A percentile compares a stretch with the other conserved stretches of the same genome.
phyloP scores from a whole-genome alignment of 1,140 invertebrate species.

The Anagrus nilaparvatae region DNA sequence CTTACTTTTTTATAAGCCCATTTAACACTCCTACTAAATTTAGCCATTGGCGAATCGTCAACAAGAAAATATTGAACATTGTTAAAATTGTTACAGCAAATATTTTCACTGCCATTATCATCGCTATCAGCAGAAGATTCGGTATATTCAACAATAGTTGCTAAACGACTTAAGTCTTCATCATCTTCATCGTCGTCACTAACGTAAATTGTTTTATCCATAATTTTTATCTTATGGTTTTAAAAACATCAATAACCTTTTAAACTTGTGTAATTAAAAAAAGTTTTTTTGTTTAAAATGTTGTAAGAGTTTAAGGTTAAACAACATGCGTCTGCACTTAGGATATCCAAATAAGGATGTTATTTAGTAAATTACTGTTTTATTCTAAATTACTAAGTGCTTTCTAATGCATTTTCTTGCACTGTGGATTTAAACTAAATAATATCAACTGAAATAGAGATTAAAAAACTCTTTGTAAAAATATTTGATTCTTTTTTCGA shows the following conservation, averaged over 20 bases:
- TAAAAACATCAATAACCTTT: neutral
- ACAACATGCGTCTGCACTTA: constrained; percentile 41
- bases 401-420: too few relatives aligned
- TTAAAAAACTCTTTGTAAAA: too few relatives aligned
- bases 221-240: too few relatives aligned
- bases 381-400: too few relatives aligned
- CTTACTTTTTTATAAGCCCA: constrained; percentile 35
- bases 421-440: too few relatives aligned
- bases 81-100: constrained; percentile 16
- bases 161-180: constrained; percentile 24
- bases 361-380: too few relatives aligned
- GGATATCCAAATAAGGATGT: constrained; percentile 5
- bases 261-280: too few relatives aligned
- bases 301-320: too few relatives aligned
- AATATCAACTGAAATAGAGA: too few relatives aligned
- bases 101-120: constrained; percentile 9
- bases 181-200: constrained; percentile 17
- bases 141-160: constrained; percentile 27
- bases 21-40: constrained; percentile 29
- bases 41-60: constrained; percentile 31
- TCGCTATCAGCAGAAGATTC: constrained; percentile 18
- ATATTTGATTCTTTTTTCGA: too few relatives aligned
- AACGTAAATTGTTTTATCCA: constrained; percentile 25
- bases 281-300: neutral
- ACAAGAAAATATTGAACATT: constrained; percentile 28